Percentiles rank a stretch among this genome's conserved stretches.
Evolutionary conservation across 2,797 vertebrate genomes (phyloP).

Genomic region (Galagoides demidoff): DNA sequence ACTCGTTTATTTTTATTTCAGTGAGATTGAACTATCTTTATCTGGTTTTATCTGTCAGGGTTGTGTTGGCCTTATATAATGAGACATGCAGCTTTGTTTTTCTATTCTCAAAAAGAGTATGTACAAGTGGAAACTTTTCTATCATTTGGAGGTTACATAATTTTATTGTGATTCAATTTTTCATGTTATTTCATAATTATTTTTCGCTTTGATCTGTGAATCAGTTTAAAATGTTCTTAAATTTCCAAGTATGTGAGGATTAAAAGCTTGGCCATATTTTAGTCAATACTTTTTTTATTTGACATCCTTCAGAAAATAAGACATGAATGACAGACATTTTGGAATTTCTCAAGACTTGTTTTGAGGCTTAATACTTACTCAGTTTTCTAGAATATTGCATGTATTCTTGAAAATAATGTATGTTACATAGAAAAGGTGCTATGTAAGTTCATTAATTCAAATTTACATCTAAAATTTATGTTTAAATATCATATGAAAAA

Average conservation of each 20-base stretch:
- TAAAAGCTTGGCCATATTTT: neutral
- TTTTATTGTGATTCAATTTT: neutral
- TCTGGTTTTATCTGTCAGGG: neutral
- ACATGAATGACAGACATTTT: neutral
- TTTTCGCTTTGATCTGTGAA: neutral
- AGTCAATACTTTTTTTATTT: constrained; percentile 20
- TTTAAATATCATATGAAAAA: constrained; percentile 8
- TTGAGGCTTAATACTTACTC: neutral
- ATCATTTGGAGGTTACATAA: neutral
- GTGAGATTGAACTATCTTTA: neutral
- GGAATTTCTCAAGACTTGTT: neutral
- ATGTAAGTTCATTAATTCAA: neutral
- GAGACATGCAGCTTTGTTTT: neutral
- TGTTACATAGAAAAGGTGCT: constrained; percentile 1
- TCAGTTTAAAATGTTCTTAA: constrained; percentile 26
- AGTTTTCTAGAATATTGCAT: neutral
- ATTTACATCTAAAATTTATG: neutral
- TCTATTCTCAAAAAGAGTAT: neutral
- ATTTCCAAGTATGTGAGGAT: neutral
- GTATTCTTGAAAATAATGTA: neutral
- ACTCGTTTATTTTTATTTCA: neutral
- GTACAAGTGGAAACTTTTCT: neutral
- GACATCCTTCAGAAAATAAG: neutral
- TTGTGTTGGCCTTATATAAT: neutral
- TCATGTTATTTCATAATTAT: constrained; percentile 2